Evolutionary conservation across 1,140 invertebrate species (phyloP).

Genomic region (roundworm (Caenorhabditis elegans)): DNA sequence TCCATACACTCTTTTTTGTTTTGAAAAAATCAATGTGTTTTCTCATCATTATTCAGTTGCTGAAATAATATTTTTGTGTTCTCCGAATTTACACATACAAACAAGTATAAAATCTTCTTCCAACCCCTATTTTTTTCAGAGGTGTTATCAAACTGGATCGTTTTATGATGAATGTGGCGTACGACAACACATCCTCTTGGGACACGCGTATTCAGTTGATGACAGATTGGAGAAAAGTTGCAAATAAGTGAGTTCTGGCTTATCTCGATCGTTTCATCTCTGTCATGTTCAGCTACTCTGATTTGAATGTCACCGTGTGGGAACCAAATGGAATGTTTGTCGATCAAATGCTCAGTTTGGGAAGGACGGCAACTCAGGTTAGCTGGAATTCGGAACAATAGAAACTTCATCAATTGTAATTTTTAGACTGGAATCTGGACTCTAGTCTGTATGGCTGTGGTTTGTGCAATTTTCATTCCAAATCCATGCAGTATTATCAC

Average conservation of each 20-base stretch:
- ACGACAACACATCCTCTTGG: conserved; percentile 58
- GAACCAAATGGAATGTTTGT: conserved; percentile 64
- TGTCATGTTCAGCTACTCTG: conserved; percentile 47
- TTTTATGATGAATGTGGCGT: conserved; percentile 61
- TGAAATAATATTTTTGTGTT: too few relatives aligned
- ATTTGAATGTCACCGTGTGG: conserved; percentile 64
- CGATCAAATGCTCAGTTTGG: conserved; percentile 63
- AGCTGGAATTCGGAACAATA: neutral
- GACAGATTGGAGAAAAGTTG: conserved; percentile 58
- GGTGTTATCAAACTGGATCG: conserved; percentile 36
- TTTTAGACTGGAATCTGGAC: conserved; percentile 67
- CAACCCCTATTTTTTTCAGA: too few relatives aligned
- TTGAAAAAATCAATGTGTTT: too few relatives aligned
- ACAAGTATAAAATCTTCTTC: too few relatives aligned
- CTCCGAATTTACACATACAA: too few relatives aligned
- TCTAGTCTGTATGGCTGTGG: conserved; percentile 67
- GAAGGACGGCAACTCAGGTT: conserved; percentile 55
- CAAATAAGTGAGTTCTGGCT: conserved; percentile 41
- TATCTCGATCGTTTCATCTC: neutral
- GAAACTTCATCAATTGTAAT: conserved; percentile 50
- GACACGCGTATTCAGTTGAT: conserved; percentile 62
- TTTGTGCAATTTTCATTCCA: conserved; percentile 68
- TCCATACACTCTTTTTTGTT: too few relatives aligned
- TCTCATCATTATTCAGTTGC: too few relatives aligned
- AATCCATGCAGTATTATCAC: conserved; percentile 66